Percentiles rank a stretch among this genome's conserved stretches.
These are phyloP conservation scores for Catharus ustulatus DNA, from an alignment of 2,797 vertebrate genomes.

Conservation along the genomic window DNA sequence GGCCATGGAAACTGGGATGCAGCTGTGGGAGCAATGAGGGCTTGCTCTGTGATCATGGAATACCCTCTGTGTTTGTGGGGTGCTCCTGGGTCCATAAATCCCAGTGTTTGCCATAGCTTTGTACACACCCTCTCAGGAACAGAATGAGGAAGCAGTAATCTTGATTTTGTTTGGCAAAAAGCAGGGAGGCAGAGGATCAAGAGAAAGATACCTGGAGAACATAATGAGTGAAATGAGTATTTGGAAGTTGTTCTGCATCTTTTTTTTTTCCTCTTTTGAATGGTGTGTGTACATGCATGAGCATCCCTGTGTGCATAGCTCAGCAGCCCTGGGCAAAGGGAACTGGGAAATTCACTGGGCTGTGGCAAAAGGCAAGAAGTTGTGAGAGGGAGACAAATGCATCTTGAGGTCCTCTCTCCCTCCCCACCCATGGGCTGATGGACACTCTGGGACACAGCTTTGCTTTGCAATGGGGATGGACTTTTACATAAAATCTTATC, in stretches of 20 bases:
- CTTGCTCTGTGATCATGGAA: not conserved
- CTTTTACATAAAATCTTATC: not conserved
- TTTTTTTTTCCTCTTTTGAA: not conserved
- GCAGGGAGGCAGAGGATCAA: not conserved
- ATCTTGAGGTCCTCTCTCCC: not conserved
- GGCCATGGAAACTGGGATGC: not conserved
- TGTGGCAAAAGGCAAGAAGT: not conserved
- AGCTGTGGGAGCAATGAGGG: not conserved
- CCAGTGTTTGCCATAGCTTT: not conserved
- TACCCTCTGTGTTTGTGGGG: accelerated
- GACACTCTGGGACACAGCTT: not conserved
- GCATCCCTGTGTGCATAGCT: not conserved
- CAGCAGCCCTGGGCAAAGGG: not conserved
- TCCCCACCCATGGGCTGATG: not conserved
- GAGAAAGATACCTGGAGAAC: not conserved
- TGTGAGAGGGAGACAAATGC: not conserved
- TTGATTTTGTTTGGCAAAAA: not conserved
- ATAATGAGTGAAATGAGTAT: not conserved
- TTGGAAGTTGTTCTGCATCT: not conserved
- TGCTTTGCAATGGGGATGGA: not conserved
- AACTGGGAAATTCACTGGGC: not conserved
- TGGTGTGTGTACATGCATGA: not conserved
- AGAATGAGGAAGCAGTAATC: not conserved
- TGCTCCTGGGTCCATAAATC: not conserved
- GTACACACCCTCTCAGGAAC: not conserved